Base-by-base conservation (phyloP, 2,888 invertebrate genomes). In the Elgonia sp. region DNA sequence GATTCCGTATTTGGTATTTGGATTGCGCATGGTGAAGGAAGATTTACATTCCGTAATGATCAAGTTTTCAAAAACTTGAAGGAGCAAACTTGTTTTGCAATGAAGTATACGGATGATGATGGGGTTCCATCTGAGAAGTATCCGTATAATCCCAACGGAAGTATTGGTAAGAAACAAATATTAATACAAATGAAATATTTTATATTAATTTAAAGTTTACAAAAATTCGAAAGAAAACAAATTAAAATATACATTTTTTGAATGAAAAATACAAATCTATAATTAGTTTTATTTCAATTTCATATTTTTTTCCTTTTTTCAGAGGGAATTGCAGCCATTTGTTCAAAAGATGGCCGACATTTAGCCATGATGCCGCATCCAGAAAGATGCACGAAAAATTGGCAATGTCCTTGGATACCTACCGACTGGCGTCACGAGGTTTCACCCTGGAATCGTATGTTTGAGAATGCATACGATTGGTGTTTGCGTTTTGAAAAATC, bases 361-460 rank as follows among this genome's bases (percentile, higher is more conserved):
- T 95, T 99, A 91, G 99, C 99, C 0, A 96, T 99, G 96, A 99
- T 99, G 99, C 99, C 99, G 3, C 99, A 99, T 95, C 99, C 99
- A 0, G 99, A 99, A 95, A 96, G 99, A 88, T 98, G 98, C 93
- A 96, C 97, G 86, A 96, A 97, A 91, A 96, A 97, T 91, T 99
- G 98, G 97, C 99, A 99, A 95, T 98, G 98, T 97, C 97, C 98
- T 0, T 96, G 97, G 93, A 93, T 93, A 10, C 96, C 96, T 9
- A 93, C 95, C 9, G 94, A 94, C 79, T 96, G 96, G 94, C 93
- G 94, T 39, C 95, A 95, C 86, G 95, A 96, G 84, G 96, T 96
- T 91, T 97, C 98, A 40, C 99, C 99, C 0, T 99, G 99, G 99
- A 96, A 98, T 89, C 96, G 96, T 89, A 97, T 99, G 96, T 99